A percentile compares a stretch with the other conserved stretches of the same genome.
phyloP scores from a whole-genome alignment of 1,140 invertebrate genomes.

The Drosophila auraria region DNA sequence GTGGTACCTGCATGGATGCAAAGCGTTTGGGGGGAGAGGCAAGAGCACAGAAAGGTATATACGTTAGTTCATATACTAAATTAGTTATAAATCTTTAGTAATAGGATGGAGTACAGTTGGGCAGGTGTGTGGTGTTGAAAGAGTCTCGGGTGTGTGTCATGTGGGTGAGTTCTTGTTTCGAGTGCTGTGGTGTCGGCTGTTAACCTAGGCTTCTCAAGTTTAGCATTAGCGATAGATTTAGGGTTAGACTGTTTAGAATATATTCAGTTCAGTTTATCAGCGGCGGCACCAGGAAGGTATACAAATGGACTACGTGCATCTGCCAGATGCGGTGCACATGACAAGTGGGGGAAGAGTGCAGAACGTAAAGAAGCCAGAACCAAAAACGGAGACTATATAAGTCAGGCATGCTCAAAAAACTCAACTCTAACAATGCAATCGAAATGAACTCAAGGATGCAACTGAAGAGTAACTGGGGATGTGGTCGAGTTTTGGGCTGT shows the following conservation, averaged over 20 bases:
- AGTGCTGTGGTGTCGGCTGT: conserved; percentile 34
- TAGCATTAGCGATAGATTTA: conserved; percentile 26
- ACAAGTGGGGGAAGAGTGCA: conserved; percentile 41
- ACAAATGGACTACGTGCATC: conserved; percentile 15
- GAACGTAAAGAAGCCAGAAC: conserved; percentile 74
- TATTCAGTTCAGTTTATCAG: conserved; percentile 54
- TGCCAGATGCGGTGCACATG: conserved; percentile 28
- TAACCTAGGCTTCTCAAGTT: conserved; percentile 31
- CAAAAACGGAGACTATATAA: conserved; percentile 13
- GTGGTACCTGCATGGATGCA: conserved; percentile 79
- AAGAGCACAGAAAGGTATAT: conserved; percentile 29
- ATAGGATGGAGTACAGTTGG: conserved; percentile 17
- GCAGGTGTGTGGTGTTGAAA: conserved; percentile 24
- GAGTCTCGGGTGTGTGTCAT: conserved; percentile 25
- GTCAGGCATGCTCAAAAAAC: conserved; percentile 23
- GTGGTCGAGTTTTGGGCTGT: conserved; percentile 8
- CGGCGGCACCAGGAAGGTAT: conserved; percentile 43
- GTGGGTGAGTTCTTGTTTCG: conserved; percentile 39
- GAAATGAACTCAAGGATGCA: conserved; percentile 54
- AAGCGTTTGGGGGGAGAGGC: conserved; percentile 18
- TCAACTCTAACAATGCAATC: conserved; percentile 38
- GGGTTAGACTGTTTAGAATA: conserved; percentile 40
- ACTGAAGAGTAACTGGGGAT: conserved; percentile 23
- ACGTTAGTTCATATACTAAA: conserved; percentile 7
- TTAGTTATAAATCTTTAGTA: background rate